Conservation (phyloP, 1,140 invertebrate species). For the Eumeta japonica region DNA sequence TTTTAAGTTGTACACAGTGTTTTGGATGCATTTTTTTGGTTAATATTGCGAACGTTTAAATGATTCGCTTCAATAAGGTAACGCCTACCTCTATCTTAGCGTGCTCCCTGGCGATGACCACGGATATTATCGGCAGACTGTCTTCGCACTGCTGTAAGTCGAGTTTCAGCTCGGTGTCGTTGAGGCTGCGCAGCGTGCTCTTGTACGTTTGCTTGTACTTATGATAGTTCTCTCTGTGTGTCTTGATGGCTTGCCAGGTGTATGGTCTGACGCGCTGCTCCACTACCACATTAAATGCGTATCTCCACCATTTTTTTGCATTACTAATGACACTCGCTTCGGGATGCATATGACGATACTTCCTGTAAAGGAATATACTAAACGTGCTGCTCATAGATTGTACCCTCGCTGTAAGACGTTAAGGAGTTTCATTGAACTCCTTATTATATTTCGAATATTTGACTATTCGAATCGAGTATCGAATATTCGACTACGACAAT, state of each 20-base stretch:
- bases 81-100: conserved; percentile 69
- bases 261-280: conserved; percentile 72
- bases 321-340: conserved; percentile 49
- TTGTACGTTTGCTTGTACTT: conserved; percentile 73
- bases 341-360: conserved; percentile 58
- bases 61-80: conserved; percentile 1
- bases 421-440: no score
- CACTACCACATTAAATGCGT: conserved; percentile 71
- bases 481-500: no score
- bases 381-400: no score
- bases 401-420: no score
- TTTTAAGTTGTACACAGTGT: no score
- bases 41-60: no score
- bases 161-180: conserved; percentile 70
- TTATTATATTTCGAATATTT: no score
- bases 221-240: conserved; percentile 70
- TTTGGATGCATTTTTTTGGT: neutral
- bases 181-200: conserved; percentile 68
- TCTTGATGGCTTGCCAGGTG: conserved; percentile 70
- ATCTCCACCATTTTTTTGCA: conserved; percentile 72
- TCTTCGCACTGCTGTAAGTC: conserved; percentile 77
- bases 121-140: conserved; percentile 69
- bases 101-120: conserved; percentile 77
- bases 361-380: no score
- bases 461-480: no score